These are phyloP conservation scores for Mus spicilegus DNA, from an alignment of 2,113 vertebrate species.

Conservation along the genomic window DNA sequence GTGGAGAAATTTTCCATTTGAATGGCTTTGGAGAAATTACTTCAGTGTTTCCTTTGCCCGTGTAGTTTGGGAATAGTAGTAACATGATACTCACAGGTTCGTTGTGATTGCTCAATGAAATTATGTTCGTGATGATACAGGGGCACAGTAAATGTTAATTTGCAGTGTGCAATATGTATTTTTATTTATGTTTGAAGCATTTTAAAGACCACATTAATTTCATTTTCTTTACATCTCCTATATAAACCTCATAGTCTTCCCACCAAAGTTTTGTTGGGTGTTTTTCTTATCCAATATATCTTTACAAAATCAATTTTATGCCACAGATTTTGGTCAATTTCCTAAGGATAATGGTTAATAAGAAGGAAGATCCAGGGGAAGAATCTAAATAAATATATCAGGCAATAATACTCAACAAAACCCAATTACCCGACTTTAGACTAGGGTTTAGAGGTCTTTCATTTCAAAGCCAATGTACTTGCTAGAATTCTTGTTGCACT, in stretches of 20 bases:
- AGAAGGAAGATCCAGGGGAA: not conserved
- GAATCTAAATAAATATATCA: not conserved
- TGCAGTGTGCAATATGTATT: not conserved
- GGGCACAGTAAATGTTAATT: not conserved
- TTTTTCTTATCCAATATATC: not conserved
- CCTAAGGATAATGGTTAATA: not conserved
- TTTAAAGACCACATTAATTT: not conserved
- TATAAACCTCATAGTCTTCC: not conserved
- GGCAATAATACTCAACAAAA: slow-evolving; percentile 25
- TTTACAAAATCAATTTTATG: slow-evolving; percentile 36
- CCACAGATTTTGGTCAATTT: slow-evolving; percentile 27
- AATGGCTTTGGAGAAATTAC: slow-evolving; percentile 47
- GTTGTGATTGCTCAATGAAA: slow-evolving; percentile 36
- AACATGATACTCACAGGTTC: slow-evolving; percentile 48
- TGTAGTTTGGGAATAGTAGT: slow-evolving; percentile 40
- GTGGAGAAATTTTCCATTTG: slow-evolving; percentile 59
- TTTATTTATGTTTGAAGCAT: not conserved
- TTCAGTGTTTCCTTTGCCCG: slow-evolving; percentile 36
- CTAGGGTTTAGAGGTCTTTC: not conserved
- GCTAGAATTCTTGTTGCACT: not conserved
- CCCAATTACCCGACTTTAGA: slow-evolving; percentile 12
- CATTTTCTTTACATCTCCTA: not conserved
- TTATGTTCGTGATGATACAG: slow-evolving; percentile 1
- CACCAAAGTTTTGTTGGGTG: not conserved
- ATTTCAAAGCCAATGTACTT: slow-evolving; percentile 18